Percentiles rank a stretch among this genome's conserved stretches.
phyloP scores from a whole-genome alignment of 2,888 invertebrate genomes.

The Caenorhabditis wallacei region DNA sequence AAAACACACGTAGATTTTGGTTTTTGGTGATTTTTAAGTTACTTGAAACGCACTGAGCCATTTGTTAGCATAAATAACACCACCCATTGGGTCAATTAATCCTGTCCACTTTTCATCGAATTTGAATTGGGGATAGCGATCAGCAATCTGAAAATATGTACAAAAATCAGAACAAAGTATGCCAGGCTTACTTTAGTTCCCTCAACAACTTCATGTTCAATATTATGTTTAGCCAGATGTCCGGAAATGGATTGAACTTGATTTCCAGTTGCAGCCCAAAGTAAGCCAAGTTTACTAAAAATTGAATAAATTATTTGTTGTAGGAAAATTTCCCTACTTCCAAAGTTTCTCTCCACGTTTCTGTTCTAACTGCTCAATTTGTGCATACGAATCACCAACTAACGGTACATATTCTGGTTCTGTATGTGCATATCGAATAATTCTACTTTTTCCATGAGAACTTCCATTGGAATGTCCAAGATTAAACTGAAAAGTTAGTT shows the following conservation, averaged over 20 bases:
- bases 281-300: conserved; percentile 69
- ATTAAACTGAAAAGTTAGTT: conserved; percentile 67
- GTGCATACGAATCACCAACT: conserved; percentile 70
- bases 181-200: conserved; percentile 62
- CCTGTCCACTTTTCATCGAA: conserved; percentile 70
- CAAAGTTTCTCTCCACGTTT: conserved; percentile 66
- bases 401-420: conserved; percentile 74
- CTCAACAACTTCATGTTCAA: conserved; percentile 65
- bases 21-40: too few species aligned
- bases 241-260: conserved; percentile 60
- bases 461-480: conserved; percentile 77
- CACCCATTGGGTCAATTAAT: conserved; percentile 74
- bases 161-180: not conserved
- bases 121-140: conserved; percentile 67
- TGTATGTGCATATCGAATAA: conserved; percentile 79
- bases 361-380: conserved; percentile 71
- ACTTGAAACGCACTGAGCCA: conserved; percentile 68
- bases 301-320: too few species aligned
- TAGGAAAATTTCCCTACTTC: conserved; percentile 58
- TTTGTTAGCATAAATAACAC: conserved; percentile 74
- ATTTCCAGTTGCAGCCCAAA: conserved; percentile 66
- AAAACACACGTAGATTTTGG: too few species aligned
- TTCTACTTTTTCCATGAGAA: conserved; percentile 81
- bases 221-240: conserved; percentile 57
- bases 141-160: conserved; percentile 40